Percentiles rank a stretch among this genome's conserved stretches.
Conservation (phyloP, 2,113 vertebrate species). For the Pteronura brasiliensis region DNA sequence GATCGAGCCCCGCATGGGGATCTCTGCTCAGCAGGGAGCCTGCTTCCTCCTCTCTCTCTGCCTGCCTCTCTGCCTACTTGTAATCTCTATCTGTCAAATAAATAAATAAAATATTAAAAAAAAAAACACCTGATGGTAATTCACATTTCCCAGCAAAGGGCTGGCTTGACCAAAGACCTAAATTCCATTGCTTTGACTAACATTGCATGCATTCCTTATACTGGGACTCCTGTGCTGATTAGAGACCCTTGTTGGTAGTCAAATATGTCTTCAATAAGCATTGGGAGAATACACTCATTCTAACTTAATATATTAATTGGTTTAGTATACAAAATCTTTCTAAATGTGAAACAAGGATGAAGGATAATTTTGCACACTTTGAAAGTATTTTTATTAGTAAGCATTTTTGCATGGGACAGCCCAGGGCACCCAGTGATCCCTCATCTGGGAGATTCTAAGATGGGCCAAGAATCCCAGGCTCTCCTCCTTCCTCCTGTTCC, state of each 20-base stretch:
- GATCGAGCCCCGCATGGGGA: too few relatives aligned
- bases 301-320: neutral
- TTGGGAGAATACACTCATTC: neutral
- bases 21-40: too few relatives aligned
- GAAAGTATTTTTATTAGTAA: neutral
- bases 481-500: neutral
- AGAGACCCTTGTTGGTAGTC: neutral
- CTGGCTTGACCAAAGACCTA: neutral
- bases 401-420: neutral
- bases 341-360: neutral
- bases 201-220: neutral
- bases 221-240: too few relatives aligned
- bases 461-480: accelerated
- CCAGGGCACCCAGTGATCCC: neutral
- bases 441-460: neutral
- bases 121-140: neutral
- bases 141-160: neutral
- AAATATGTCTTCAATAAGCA: neutral
- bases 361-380: neutral
- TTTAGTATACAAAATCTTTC: neutral
- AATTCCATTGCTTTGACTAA: neutral
- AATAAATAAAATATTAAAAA: too few relatives aligned
- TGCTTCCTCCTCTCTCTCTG: too few relatives aligned
- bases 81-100: too few relatives aligned
- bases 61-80: too few relatives aligned